Base-by-base conservation (phyloP, 2,888 invertebrate genomes). In the Dasysyrphus albostriatus region DNA sequence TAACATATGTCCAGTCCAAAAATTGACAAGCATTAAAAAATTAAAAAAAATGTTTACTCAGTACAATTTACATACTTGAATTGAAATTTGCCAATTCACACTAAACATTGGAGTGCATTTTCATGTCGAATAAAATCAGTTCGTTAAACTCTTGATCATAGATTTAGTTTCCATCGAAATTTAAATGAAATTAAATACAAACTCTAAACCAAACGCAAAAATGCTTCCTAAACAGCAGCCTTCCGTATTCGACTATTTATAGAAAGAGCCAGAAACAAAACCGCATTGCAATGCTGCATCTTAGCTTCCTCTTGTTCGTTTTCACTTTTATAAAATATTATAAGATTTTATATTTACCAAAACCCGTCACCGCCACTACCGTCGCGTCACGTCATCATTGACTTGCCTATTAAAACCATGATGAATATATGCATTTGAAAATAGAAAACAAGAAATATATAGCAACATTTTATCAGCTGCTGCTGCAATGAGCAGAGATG, bases 161-260 rank as follows among this genome's bases (percentile, higher is more conserved):
- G 2, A 51, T 24, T 39, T 9, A 24, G 39, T 39, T 54, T 16
- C 39, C 24, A 69, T 54, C n/a, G 9, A 69, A 24, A 14, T 9
- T 0, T 6, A 24, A 29, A 47, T n/a, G 24, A 24, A 24, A 24
- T 24, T 24, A 10, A 14, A 47, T n/a, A n/a, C 19, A 6, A 61
- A 65, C 14, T 59, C 58, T 24, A 77, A 63, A 58, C 19, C 70
- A 72, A 65, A 59, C 72, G 37, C 32, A 59, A 67, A 72, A 51
- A 12, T 49, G 32, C 76, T 81, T 70, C 47, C 77, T 54, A 73
- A 82, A 67, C 24, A 24, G 24, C 42, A 24, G 51, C 51, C 58
- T 67, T 80, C 58, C 65, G 69, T 54, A 34, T 54, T 54, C 54
- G 51, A 37, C 65, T 83, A 83, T 77, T 77, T 73, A 76, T 77